Percentiles rank a stretch among this genome's conserved stretches.
Conservation (phyloP, 2,797 vertebrate species). For the Dipus sagitta region DNA sequence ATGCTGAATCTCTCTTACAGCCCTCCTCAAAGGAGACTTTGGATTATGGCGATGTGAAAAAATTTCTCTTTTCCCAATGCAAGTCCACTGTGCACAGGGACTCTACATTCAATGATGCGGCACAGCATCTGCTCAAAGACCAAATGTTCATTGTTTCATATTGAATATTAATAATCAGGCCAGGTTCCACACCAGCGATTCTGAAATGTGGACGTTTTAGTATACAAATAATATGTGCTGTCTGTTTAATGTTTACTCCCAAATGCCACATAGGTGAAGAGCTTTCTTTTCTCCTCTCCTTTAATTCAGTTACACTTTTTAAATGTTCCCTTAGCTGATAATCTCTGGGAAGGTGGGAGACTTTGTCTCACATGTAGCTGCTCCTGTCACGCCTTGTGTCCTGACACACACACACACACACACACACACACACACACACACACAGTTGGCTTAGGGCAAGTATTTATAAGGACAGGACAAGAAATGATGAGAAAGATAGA, state of each 20-base stretch:
- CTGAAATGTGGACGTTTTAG: neutral
- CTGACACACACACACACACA: neutral
- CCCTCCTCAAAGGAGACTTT: neutral
- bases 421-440: neutral
- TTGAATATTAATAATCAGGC: neutral
- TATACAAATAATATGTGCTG: neutral
- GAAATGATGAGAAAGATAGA: neutral
- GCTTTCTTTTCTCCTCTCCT: neutral
- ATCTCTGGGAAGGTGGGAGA: neutral
- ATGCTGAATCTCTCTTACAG: neutral
- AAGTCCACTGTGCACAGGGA: neutral
- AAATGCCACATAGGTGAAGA: fast-evolving
- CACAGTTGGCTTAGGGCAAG: neutral
- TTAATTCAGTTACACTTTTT: neutral
- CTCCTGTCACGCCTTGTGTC: neutral
- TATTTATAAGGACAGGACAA: neutral
- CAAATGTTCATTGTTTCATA: neutral
- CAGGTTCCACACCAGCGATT: neutral
- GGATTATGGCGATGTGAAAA: neutral
- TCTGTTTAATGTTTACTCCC: neutral
- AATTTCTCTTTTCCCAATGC: neutral
- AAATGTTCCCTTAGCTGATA: neutral
- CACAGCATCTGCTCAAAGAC: neutral
- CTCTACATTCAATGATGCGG: neutral
- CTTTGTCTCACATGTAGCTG: neutral